Evolutionary conservation across 1,140 invertebrate species (phyloP).

Genomic region (Aradophagus sp.): DNA sequence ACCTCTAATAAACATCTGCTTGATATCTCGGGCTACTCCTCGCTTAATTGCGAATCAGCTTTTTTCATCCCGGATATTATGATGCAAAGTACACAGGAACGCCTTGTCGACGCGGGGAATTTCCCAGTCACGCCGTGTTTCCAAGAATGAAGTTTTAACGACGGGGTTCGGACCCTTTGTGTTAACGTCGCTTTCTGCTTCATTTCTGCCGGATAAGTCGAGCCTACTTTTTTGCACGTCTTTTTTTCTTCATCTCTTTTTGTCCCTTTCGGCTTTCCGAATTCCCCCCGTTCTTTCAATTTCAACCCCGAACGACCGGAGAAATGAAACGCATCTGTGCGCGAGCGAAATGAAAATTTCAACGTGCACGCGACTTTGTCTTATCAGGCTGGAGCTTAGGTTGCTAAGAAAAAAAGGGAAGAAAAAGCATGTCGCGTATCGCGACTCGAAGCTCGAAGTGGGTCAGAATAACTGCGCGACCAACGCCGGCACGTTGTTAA

Average conservation of each 20-base stretch:
- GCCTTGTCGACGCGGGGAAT: slow-evolving; percentile 39
- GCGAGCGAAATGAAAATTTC: no score
- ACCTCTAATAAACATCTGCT: slow-evolving; percentile 23
- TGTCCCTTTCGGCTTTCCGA: no score
- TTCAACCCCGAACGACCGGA: no score
- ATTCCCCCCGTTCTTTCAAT: no score
- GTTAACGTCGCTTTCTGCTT: slow-evolving; percentile 48
- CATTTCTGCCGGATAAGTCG: slow-evolving; percentile 50
- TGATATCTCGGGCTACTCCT: slow-evolving; percentile 25
- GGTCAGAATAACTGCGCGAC: slow-evolving; percentile 15
- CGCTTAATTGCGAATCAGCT: slow-evolving; percentile 38
- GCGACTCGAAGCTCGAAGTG: not conserved
- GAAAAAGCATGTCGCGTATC: no score
- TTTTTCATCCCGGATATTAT: slow-evolving; percentile 46
- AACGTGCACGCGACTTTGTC: no score
- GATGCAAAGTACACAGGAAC: slow-evolving; percentile 41
- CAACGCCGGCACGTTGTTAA: not conserved
- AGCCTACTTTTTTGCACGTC: slow-evolving; percentile 19
- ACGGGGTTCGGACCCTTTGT: slow-evolving; percentile 37
- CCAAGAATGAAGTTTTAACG: slow-evolving; percentile 54
- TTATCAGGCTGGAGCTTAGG: no score
- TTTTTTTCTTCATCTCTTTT: no score
- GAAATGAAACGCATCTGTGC: no score
- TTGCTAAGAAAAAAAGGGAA: no score
- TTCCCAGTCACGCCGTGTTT: slow-evolving; percentile 48